Conservation (phyloP, 2,113 vertebrate genomes). For the Galemys pyrenaicus region DNA sequence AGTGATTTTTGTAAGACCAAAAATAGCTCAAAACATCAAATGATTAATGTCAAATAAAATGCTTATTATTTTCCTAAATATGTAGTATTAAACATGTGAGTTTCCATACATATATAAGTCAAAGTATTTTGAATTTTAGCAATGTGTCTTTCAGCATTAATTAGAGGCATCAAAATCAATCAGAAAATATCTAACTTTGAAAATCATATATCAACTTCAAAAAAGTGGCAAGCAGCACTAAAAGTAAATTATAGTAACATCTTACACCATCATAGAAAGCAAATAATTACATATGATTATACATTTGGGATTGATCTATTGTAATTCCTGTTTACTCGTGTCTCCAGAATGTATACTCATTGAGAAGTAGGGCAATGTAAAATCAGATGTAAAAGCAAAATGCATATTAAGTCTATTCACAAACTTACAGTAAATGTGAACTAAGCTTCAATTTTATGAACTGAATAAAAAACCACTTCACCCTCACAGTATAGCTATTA, state of each 20-base stretch:
- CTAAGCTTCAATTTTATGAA: constrained; percentile 44
- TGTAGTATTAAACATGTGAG: not conserved
- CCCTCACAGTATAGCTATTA: constrained; percentile 31
- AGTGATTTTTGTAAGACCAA: constrained; percentile 31
- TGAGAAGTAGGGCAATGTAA: not conserved
- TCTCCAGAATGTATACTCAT: constrained; percentile 37
- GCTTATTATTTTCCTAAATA: not conserved
- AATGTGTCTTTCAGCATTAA: not conserved
- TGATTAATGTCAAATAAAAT: constrained; percentile 39
- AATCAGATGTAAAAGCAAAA: constrained; percentile 27
- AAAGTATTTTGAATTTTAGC: constrained; percentile 40
- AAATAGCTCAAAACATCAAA: not conserved
- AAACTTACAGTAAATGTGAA: constrained; percentile 44
- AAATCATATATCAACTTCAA: not conserved
- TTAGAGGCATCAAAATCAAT: constrained; percentile 35
- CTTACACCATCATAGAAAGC: constrained; percentile 31
- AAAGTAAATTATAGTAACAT: constrained; percentile 52
- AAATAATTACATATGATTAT: constrained; percentile 54
- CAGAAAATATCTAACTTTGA: constrained; percentile 33
- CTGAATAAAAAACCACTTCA: constrained; percentile 39
- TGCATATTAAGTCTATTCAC: not conserved
- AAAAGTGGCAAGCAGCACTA: not conserved
- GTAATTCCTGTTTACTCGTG: constrained; percentile 39
- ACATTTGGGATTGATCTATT: constrained; percentile 41
- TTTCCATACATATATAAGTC: not conserved